Base-by-base conservation (phyloP, 2,797 vertebrate species). In the Brachyalestes nurse region DNA sequence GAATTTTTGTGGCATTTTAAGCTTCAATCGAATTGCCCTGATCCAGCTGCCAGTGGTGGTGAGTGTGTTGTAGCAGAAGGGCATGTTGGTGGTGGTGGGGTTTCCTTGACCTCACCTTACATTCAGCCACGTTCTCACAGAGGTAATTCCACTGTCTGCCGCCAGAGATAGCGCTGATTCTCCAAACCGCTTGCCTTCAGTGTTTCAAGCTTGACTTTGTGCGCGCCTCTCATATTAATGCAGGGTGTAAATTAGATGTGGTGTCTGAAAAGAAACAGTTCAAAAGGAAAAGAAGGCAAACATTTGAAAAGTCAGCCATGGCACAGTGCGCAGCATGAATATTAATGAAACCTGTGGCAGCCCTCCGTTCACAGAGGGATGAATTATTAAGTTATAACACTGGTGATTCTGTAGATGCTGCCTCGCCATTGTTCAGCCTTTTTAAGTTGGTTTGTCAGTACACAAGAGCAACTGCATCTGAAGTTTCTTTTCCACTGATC, bases 351-450 rank as follows among this genome's bases (percentile, higher is more conserved):
- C 55, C 64, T n/a, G 72, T 23, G 40, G 64, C n/a, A 28, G 45
- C 45, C 12, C 23, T 72, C 25, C 17, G 10, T 57, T 72, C 64
- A 49, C 14, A 12, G 64, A 38, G 49, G 58, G 70, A 53, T 75
- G 53, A 81, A 42, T 69, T 65, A 81, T 75, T 81, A 81, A 69
- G 19, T 70, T 75, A 64, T 75, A 58, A 60, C 62, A 23, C 49
- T 38, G 19, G 38, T 80, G 25, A 61, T 75, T 75, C 64, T 51
- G 55, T 25, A 70, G 64, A 57, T 64, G 51, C 40, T 47, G 14
- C 78, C 67, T 70, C 19, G 40, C 72, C 45, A 49, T 25, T 69
- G 79, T 60, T 53, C 40, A 19, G 5, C 40, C 38, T 13, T 65
- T 67, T 75, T 57, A 75, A 38, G 53, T 21, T 16, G 58, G 49